phyloP scores from a whole-genome alignment of 2,113 vertebrate species.

The Nannobrachium achirus region DNA sequence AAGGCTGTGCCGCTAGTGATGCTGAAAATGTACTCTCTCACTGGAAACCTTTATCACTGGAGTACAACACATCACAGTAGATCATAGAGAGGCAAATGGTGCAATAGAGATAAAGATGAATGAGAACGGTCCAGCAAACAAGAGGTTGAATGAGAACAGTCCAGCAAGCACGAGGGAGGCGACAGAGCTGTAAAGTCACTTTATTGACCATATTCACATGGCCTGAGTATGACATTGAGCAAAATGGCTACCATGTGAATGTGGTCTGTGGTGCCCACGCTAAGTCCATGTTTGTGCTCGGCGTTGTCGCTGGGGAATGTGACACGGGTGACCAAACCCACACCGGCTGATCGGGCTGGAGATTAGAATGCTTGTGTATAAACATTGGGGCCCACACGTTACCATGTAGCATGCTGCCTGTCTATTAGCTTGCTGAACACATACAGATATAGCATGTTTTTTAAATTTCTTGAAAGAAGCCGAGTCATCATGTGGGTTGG shows the following conservation, averaged over 20 bases:
- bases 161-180: neutral
- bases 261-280: neutral
- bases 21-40: conserved; percentile 16
- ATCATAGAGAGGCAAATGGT: conserved; percentile 1
- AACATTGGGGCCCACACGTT: conserved; percentile 63
- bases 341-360: conserved; percentile 59
- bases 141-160: neutral
- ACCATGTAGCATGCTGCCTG: conserved; percentile 1
- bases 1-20: neutral
- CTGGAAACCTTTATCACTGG: neutral
- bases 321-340: conserved; percentile 70
- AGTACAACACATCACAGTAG: neutral
- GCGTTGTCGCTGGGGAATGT: conserved; percentile 54
- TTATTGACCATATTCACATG: neutral
- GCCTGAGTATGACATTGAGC: neutral
- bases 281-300: conserved; percentile 38
- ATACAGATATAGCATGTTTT: neutral
- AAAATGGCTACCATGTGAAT: too few species aligned
- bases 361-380: conserved; percentile 70
- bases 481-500: neutral
- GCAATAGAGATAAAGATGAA: neutral
- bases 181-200: conserved; percentile 1
- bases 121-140: neutral
- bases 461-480: neutral
- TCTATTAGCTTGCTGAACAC: conserved; percentile 20